phyloP scores from a whole-genome alignment of 1,140 invertebrate genomes.

The Drosophila mauritiana region DNA sequence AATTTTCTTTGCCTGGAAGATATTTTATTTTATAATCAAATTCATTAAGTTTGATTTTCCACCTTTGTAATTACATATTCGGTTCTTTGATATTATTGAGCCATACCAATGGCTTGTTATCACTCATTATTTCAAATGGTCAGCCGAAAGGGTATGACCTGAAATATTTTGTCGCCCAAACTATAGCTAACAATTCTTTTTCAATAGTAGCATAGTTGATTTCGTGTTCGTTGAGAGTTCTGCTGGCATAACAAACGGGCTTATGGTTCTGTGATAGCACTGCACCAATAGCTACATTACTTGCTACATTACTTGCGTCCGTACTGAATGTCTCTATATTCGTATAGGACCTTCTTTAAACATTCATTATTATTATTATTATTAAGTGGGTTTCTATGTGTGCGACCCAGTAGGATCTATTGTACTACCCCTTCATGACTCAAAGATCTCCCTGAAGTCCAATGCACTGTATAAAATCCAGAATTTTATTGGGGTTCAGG shows the following conservation, averaged over 20 bases:
- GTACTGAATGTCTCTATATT: too few species aligned
- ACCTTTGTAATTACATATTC: background rate
- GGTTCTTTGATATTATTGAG: background rate
- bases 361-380: too few species aligned
- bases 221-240: background rate
- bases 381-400: too few species aligned
- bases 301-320: background rate
- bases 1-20: too few species aligned
- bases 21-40: slow-evolving; percentile 1
- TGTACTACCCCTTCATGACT: too few species aligned
- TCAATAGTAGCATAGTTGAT: background rate
- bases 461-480: too few species aligned
- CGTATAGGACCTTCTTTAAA: too few species aligned
- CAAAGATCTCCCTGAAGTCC: too few species aligned
- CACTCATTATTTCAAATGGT: background rate
- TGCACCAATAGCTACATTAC: background rate
- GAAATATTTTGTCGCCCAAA: background rate
- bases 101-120: background rate
- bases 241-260: background rate
- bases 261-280: background rate
- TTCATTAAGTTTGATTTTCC: background rate
- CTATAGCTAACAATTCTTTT: background rate
- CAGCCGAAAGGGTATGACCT: too few species aligned
- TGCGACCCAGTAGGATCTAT: too few species aligned
- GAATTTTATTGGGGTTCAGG: too few species aligned